Conservation (phyloP, 2,797 vertebrate genomes). For the Mus spretus region DNA sequence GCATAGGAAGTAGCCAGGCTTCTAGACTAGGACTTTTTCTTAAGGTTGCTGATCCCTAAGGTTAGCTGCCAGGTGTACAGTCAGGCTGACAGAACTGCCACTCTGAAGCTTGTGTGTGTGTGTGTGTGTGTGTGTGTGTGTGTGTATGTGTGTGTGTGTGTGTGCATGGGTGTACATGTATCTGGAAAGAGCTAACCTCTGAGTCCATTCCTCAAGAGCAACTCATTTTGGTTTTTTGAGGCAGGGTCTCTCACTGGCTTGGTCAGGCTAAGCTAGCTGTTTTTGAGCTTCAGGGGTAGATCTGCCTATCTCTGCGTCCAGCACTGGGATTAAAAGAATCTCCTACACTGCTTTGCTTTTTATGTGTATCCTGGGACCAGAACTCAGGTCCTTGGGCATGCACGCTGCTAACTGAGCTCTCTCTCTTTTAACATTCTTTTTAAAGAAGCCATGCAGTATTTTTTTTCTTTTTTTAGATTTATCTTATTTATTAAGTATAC, state of each 20-base stretch:
- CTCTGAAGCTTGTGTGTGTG: not conserved
- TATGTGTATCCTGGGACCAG: not conserved
- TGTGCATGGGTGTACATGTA: not conserved
- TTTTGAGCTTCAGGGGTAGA: not conserved
- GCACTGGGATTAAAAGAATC: not conserved
- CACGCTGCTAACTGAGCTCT: too few species aligned
- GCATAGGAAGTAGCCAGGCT: not conserved
- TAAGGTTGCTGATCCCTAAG: not conserved
- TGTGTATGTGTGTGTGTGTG: not conserved
- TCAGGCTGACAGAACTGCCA: not conserved
- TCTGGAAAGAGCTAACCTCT: not conserved
- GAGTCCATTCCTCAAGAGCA: not conserved
- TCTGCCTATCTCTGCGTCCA: not conserved
- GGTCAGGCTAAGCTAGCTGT: not conserved
- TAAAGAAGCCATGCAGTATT: not conserved
- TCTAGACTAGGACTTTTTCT: not conserved
- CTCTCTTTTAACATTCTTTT: not conserved
- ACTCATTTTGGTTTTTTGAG: not conserved
- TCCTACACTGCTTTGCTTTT: not conserved
- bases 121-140: not conserved
- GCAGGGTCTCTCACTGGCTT: not conserved
- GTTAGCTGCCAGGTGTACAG: too few species aligned
- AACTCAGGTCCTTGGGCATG: not conserved
- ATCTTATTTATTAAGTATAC: not conserved
- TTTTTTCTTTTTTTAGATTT: not conserved